Evolutionary conservation across 2,113 vertebrate genomes (phyloP), one percentile per base, ranked within the genome.

Genomic region (Brienomyrus longianalis): DNA sequence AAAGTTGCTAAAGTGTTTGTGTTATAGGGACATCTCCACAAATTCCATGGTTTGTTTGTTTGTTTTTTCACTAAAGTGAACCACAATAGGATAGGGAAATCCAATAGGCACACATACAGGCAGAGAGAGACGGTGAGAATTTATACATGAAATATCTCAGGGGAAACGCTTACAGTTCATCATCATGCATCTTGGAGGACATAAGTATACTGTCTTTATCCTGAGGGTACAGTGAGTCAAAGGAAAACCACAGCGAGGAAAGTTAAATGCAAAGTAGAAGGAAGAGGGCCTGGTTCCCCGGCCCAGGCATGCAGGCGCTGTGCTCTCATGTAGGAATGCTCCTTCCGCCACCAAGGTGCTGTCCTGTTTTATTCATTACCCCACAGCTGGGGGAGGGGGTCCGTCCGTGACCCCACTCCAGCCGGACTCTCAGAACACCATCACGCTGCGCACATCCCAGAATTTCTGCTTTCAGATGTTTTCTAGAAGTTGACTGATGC

Each of bases 321-420:
- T 50, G 70, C 47, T 77, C 51, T 80, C 74, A 54, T 89, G 70
- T 80, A 83, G 47, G 51, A 89, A 27, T 27, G 83, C 85, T 13
- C 87, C 89, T 89, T 91, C 70, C 91, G 27, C 48, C 45, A 48
- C 62, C 48, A 39, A 54, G 47, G 5, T 47, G 23, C 80, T 39
- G 21, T 48, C 50, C 50, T 89, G 88, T 89, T 85, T 89, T 86
- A 85, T 23, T 43, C 54, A 85, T 89, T 85, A 62, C 43, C 7
- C 54, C 47, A 43, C 43, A 70, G 43, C 45, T 3, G 3, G 13
- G 11, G 39, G 51, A 15, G 52, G 54, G n/a, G 56, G 52, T 31
- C 31, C 31, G 45, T 17, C 15, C 3, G 15, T 51, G 39, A 85
- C 84, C 43, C 52, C 45, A 27, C 47, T 10, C 59, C 27, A 39